Conservation (phyloP, 2,113 vertebrate species). For the Atrichornis clamosus region DNA sequence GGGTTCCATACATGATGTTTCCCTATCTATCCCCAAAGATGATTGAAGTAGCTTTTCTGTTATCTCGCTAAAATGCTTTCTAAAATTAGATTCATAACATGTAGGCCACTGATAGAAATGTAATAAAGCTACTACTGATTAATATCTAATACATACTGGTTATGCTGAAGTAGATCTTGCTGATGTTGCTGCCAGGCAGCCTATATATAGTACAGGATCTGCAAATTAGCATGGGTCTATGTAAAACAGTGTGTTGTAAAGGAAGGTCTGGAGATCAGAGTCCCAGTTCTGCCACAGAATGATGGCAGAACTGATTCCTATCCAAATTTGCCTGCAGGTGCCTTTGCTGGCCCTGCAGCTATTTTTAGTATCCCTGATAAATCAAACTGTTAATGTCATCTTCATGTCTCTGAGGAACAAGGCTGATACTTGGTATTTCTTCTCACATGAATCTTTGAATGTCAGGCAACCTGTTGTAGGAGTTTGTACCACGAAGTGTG, state of each 20-base stretch:
- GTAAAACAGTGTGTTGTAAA: neutral
- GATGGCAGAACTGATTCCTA: neutral
- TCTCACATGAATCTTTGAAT: neutral
- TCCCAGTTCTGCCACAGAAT: neutral
- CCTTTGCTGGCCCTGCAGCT: neutral
- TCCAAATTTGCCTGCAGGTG: rapidly evolving
- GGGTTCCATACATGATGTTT: neutral
- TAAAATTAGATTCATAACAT: neutral
- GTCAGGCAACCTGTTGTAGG: slow-evolving; percentile 4
- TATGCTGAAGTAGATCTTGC: neutral
- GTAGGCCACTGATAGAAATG: neutral
- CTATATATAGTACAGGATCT: neutral
- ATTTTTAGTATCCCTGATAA: neutral
- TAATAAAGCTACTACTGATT: neutral
- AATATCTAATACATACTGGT: neutral
- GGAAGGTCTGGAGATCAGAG: neutral
- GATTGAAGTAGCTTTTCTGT: neutral
- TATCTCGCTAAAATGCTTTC: neutral
- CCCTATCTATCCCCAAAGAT: neutral
- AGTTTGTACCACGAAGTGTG: neutral
- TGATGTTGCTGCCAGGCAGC: neutral
- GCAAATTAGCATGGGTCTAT: neutral
- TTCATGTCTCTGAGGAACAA: neutral
- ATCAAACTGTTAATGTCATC: neutral
- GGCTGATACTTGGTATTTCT: neutral